A percentile compares a stretch with the other conserved stretches of the same genome.
Conservation (phyloP, 2,888 invertebrate genomes). For the Eupeodes luniger region DNA sequence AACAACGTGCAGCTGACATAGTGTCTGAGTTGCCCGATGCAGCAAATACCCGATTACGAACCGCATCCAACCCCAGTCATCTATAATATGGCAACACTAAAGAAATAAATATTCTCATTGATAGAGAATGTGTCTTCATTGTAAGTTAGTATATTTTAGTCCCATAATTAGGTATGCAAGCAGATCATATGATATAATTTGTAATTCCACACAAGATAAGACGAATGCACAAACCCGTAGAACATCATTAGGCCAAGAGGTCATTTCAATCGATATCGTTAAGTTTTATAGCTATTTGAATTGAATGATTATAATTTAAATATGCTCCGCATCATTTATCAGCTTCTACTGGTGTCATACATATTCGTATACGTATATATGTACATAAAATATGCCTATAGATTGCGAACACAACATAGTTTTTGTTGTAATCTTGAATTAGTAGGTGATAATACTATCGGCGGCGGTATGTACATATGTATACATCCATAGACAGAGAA, state of each 20-base stretch:
- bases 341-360: not conserved
- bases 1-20: too few species aligned
- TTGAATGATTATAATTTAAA: constrained; percentile 10
- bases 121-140: too few species aligned
- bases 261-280: constrained; percentile 30
- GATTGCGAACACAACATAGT: not conserved
- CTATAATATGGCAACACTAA: too few species aligned
- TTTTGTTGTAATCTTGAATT: not conserved
- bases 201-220: not conserved
- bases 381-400: not conserved
- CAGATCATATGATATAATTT: too few species aligned
- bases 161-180: too few species aligned
- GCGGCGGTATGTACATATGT: too few species aligned
- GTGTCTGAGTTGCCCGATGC: too few species aligned
- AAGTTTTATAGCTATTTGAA: constrained; percentile 9
- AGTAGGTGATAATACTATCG: not conserved
- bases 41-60: too few species aligned
- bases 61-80: too few species aligned
- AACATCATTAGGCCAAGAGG: constrained; percentile 24
- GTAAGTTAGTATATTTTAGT: too few species aligned
- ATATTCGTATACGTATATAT: not conserved
- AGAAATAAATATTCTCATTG: too few species aligned
- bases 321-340: not conserved
- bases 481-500: too few species aligned
- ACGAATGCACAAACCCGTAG: constrained; percentile 4